phyloP scores from a whole-genome alignment of 2,797 vertebrate genomes.

The Sternarchorhynchus goeldii region DNA sequence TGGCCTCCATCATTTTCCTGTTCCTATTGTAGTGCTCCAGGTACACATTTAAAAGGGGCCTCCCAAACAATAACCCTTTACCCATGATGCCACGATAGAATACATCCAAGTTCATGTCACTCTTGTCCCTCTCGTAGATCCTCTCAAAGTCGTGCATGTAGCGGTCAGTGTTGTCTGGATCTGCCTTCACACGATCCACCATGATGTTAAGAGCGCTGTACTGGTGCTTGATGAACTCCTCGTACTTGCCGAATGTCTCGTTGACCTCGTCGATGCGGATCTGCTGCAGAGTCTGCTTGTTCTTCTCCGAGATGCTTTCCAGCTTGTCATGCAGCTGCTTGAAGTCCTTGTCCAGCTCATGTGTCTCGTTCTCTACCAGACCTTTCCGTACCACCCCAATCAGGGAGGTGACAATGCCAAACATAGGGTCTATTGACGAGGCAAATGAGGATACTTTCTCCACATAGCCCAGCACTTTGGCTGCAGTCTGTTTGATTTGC shows the following conservation, averaged over 20 bases:
- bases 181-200: conserved; percentile 69
- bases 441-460: conserved; percentile 78
- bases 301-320: conserved; percentile 74
- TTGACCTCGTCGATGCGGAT: conserved; percentile 75
- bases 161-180: conserved; percentile 56
- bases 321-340: conserved; percentile 67
- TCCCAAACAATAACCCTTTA: conserved; percentile 61
- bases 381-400: conserved; percentile 74
- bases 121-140: conserved; percentile 71
- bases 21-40: conserved; percentile 68
- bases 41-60: conserved; percentile 74
- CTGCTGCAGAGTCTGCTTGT: conserved; percentile 69
- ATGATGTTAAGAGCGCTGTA: conserved; percentile 73
- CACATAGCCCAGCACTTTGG: conserved; percentile 68
- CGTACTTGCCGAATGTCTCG: conserved; percentile 74
- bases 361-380: conserved; percentile 62
- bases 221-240: conserved; percentile 80
- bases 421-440: conserved; percentile 78
- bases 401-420: conserved; percentile 76
- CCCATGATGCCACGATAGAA: conserved; percentile 75
- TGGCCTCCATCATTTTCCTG: conserved; percentile 73
- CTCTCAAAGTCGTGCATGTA: conserved; percentile 69
- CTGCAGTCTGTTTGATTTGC: conserved; percentile 69
- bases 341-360: conserved; percentile 72
- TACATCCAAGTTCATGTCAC: conserved; percentile 70